Evolutionary conservation across 2,888 invertebrate species (phyloP).

Genomic region (Pomacea canaliculata): DNA sequence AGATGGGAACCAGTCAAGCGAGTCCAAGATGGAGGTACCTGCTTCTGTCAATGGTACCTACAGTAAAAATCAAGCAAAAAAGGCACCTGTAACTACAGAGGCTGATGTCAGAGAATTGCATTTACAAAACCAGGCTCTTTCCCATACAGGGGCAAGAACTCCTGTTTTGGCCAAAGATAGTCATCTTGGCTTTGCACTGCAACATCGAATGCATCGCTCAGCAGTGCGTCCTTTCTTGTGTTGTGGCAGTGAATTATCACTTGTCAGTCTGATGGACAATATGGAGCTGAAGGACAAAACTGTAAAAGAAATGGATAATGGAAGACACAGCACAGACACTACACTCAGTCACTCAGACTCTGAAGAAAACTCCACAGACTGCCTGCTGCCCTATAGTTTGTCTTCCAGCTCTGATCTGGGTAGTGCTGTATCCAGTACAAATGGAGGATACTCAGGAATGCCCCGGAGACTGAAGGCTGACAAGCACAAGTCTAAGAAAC

Average conservation of each 20-base stretch:
- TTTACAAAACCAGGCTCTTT: neutral
- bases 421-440: neutral
- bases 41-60: neutral
- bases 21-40: no score
- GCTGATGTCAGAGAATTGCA: neutral
- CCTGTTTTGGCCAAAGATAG: neutral
- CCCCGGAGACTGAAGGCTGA: conserved; percentile 38
- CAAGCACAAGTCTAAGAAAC: conserved; percentile 43
- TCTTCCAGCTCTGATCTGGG: conserved; percentile 3
- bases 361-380: conserved; percentile 17
- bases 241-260: conserved; percentile 62
- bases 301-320: neutral
- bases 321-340: conserved; percentile 4
- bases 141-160: neutral
- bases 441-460: conserved; percentile 10
- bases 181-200: neutral
- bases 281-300: conserved; percentile 27
- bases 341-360: conserved; percentile 24
- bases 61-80: neutral
- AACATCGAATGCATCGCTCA: conserved; percentile 50
- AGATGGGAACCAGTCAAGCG: neutral
- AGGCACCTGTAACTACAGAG: neutral
- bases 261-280: conserved; percentile 50
- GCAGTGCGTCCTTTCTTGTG: conserved; percentile 62
- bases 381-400: conserved; percentile 8